Conservation (phyloP, 2,888 invertebrate genomes). For the Callosobruchus maculatus region DNA sequence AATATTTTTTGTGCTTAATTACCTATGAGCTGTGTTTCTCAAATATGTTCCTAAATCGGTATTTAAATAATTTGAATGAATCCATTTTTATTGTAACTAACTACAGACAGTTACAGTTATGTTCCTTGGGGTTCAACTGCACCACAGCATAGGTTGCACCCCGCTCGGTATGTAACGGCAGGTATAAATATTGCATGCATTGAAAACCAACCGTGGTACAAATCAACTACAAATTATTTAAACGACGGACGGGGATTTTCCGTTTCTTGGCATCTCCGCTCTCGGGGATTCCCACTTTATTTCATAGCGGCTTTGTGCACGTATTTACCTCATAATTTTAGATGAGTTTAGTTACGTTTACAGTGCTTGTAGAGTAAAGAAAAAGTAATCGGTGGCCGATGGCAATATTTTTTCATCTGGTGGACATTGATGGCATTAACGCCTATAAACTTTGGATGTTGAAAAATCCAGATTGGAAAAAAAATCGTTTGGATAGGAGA, state of each 20-base stretch:
- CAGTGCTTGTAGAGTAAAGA: too few species aligned
- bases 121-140: background rate
- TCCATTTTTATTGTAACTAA: background rate
- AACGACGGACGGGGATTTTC: too few species aligned
- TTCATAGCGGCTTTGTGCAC: background rate
- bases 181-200: background rate
- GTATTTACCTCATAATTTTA: slow-evolving; percentile 16
- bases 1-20: background rate
- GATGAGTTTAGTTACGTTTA: too few species aligned
- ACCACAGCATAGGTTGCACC: too few species aligned
- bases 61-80: background rate
- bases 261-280: background rate
- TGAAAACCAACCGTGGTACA: slow-evolving; percentile 4
- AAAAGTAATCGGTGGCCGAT: slow-evolving; percentile 25
- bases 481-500: slow-evolving; percentile 11
- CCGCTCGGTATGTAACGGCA: slow-evolving; percentile 4
- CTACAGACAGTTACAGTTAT: background rate
- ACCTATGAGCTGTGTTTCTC: background rate
- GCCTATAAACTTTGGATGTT: slow-evolving; percentile 14
- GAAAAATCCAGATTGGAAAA: slow-evolving; percentile 13
- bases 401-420: slow-evolving; percentile 21
- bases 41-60: background rate
- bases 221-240: too few species aligned
- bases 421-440: slow-evolving; percentile 20
- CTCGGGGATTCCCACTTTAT: background rate